phyloP scores from a whole-genome alignment of 2,888 invertebrate species.

The Chrysolina americana region DNA sequence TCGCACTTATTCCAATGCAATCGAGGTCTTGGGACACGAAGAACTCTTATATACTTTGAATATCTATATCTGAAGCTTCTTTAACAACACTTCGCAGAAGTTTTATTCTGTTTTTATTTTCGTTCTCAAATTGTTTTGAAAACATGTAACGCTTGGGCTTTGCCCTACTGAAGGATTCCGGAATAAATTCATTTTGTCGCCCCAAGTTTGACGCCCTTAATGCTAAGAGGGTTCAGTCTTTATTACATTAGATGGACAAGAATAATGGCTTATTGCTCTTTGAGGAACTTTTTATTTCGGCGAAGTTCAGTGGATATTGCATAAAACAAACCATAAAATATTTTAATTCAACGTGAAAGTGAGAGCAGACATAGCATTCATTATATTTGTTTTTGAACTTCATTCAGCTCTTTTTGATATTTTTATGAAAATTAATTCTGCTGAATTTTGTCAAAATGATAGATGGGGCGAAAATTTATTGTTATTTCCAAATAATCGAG shows the following conservation, averaged over 20 bases:
- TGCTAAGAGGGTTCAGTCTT: slow-evolving; percentile 31
- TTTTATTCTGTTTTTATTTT: slow-evolving; percentile 14
- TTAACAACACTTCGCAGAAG: slow-evolving; percentile 15
- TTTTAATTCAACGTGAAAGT: slow-evolving; percentile 11
- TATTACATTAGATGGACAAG: slow-evolving; percentile 17
- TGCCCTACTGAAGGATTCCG: not conserved
- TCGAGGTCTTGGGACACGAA: not conserved
- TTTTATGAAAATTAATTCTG: no score
- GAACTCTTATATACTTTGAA: not conserved
- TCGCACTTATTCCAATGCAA: not conserved
- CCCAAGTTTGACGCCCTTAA: slow-evolving; percentile 16
- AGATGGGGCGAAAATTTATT: no score
- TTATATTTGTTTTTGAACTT: not conserved
- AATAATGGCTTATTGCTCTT: slow-evolving; percentile 20
- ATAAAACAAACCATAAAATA: slow-evolving; percentile 10
- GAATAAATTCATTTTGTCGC: slow-evolving; percentile 17
- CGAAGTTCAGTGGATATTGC: not conserved
- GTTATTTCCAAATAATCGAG: no score
- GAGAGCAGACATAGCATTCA: not conserved
- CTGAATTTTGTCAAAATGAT: no score
- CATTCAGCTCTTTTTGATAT: not conserved
- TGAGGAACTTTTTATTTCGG: slow-evolving; percentile 12
- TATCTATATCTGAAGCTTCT: not conserved
- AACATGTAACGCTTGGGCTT: not conserved
- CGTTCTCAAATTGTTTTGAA: not conserved